Percentiles rank a stretch among this genome's conserved stretches.
These are phyloP conservation scores for Cheilosia pagana DNA, from an alignment of 2,888 invertebrate genomes.

Conservation along the genomic window DNA sequence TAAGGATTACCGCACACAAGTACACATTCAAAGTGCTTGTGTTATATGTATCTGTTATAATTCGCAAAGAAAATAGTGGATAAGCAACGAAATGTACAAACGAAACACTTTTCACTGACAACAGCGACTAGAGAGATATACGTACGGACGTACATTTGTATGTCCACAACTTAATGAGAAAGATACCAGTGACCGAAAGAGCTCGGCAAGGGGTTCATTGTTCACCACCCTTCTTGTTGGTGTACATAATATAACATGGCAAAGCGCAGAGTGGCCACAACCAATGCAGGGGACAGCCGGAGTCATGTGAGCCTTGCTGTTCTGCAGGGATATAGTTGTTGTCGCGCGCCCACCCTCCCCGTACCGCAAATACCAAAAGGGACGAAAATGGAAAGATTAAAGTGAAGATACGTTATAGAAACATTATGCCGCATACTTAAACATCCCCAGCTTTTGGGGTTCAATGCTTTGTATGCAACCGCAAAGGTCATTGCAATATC, in stretches of 20 bases:
- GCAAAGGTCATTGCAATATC: conserved; percentile 62
- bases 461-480: conserved; percentile 49
- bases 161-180: conserved; percentile 40
- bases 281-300: conserved; percentile 52
- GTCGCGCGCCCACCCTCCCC: background rate
- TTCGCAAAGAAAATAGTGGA: conserved; percentile 33
- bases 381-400: background rate
- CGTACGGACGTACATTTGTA: background rate
- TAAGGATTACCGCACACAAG: conserved; percentile 41
- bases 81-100: conserved; percentile 28
- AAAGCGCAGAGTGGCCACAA: conserved; percentile 21
- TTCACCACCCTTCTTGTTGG: conserved; percentile 27
- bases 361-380: background rate
- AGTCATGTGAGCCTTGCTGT: conserved; percentile 24
- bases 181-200: conserved; percentile 41
- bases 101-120: conserved; percentile 9
- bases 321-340: conserved; percentile 35
- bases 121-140: conserved; percentile 6
- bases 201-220: conserved; percentile 32
- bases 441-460: conserved; percentile 46
- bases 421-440: conserved; percentile 16
- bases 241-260: background rate
- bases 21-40: conserved; percentile 1
- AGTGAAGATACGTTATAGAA: background rate
- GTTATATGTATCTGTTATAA: conserved; percentile 9